Evolutionary conservation across 2,888 invertebrate species (phyloP), one percentile per base, ranked within the genome.

Genomic region (Pemphredon lugubris): DNA sequence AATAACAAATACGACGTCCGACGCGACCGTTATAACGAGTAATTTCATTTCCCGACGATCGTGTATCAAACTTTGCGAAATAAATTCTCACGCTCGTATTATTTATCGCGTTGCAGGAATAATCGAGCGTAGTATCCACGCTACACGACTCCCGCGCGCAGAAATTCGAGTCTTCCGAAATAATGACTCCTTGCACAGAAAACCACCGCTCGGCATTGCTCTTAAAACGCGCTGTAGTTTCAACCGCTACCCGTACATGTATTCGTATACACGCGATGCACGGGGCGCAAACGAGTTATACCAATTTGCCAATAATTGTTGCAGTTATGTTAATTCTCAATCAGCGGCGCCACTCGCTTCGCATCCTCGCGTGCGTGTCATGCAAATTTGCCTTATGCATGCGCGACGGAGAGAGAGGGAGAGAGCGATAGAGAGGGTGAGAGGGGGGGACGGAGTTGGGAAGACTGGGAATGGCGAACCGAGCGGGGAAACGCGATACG

Each of bases 321-420:
- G 85, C 84, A 83, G 85, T 87, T 87, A 87, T 86, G 87, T 87
- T 87, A 87, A 87, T 86, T 87, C 82, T 76, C 86, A 87, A 87
- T 86, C 84, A 87, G 82, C 79, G 72, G 70, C 75, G 68, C 65
- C 73, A 70, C 65, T 75, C 82, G 77, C 57, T 67, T 68, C 76
- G 60, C 75, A 39, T 75, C 64, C 76, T 65, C 78, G 67, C 75
- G 71, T 75, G 79, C 79, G 79, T 81, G 82, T 83, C 81, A 85
- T 86, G 86, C 83, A 85, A 86, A 87, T 86, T 81, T 60, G 63
- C 58, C 34, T 30, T 45, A 37, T 61, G 45, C 64, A 66, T 2
- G 16, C 7, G 30, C 26, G 5, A 18, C 32, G 7, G 18, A 18
- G 42, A 39, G 40, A n/a, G 51, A 50, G 39, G 51, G 55, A 61